Percentiles rank a stretch among this genome's conserved stretches.
Evolutionary conservation across 1,140 invertebrate genomes (phyloP).

Genomic region (Drosophila pseudoobscura): DNA sequence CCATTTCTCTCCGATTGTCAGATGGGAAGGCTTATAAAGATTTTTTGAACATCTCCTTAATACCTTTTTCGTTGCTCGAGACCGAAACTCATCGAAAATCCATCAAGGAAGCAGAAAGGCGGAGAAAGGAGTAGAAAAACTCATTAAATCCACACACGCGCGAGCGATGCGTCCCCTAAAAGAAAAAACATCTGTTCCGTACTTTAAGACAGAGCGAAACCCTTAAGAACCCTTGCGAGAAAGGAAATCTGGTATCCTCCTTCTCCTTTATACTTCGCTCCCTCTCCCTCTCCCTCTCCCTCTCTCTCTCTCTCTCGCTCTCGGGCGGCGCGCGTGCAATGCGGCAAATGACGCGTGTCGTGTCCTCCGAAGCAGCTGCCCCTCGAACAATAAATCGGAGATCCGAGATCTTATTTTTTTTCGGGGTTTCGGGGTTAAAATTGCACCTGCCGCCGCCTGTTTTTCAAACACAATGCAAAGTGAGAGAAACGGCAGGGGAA

Average conservation of each 20-base stretch:
- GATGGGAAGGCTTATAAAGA: no score
- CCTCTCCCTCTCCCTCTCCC: not conserved
- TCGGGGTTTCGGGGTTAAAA: constrained; percentile 26
- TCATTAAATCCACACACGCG: constrained; percentile 57
- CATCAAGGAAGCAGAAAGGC: constrained; percentile 16
- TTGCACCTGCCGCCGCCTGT: constrained; percentile 33
- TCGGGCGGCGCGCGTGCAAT: constrained; percentile 44
- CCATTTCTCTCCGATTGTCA: no score
- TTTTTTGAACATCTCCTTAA: no score
- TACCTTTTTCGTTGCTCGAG: no score
- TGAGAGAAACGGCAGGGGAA: not conserved
- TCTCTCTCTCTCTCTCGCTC: constrained; percentile 2
- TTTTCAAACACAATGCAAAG: constrained; percentile 33
- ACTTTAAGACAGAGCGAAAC: constrained; percentile 21
- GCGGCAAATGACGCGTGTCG: constrained; percentile 64
- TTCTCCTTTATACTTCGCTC: no score
- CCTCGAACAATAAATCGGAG: constrained; percentile 51
- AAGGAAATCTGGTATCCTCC: constrained; percentile 51
- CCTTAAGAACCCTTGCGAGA: constrained; percentile 11
- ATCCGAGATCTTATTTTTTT: constrained; percentile 35
- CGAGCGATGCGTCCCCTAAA: constrained; percentile 51
- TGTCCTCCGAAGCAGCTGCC: constrained; percentile 23
- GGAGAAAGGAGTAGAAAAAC: not conserved
- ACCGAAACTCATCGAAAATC: constrained; percentile 17
- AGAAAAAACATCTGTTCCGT: constrained; percentile 56